Evolutionary conservation across 2,797 vertebrate genomes (phyloP).

Genomic region (Onychomys leucogaster): DNA sequence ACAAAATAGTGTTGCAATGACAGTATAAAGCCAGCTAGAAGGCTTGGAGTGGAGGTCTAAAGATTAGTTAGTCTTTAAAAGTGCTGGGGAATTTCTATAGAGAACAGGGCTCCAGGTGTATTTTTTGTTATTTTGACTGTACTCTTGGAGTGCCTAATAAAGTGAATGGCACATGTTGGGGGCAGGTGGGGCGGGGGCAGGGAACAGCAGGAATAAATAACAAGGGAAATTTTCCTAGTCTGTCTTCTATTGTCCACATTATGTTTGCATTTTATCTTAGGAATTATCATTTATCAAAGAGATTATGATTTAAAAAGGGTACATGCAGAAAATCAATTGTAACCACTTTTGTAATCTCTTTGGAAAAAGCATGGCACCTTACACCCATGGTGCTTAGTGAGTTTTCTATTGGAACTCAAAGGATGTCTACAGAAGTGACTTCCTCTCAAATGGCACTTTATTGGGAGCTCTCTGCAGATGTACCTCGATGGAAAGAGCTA

Average conservation of each 20-base stretch:
- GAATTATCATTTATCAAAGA: not conserved
- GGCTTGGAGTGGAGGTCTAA: not conserved
- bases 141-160: not conserved
- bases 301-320: not conserved
- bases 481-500: slow-evolving; percentile 50
- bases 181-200: not conserved
- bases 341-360: slow-evolving; percentile 30
- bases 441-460: slow-evolving; percentile 57
- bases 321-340: slow-evolving; percentile 28
- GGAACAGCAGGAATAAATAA: not conserved
- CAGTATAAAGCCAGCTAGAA: slow-evolving; percentile 33
- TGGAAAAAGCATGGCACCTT: not conserved
- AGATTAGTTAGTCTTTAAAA: slow-evolving; percentile 50
- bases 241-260: slow-evolving; percentile 14
- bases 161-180: not conserved
- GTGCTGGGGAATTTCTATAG: slow-evolving; percentile 30
- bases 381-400: not conserved
- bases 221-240: not conserved
- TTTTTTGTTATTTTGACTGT: not conserved
- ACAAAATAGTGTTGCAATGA: slow-evolving; percentile 56
- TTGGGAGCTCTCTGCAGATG: slow-evolving; percentile 15
- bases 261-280: slow-evolving; percentile 33
- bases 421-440: not conserved
- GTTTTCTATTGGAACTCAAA: slow-evolving; percentile 20
- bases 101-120: not conserved